Percentiles rank a stretch among this genome's conserved stretches.
These are phyloP conservation scores for Notoglanidium macrostoma DNA, from an alignment of 2,797 vertebrate species.

Conservation along the genomic window DNA sequence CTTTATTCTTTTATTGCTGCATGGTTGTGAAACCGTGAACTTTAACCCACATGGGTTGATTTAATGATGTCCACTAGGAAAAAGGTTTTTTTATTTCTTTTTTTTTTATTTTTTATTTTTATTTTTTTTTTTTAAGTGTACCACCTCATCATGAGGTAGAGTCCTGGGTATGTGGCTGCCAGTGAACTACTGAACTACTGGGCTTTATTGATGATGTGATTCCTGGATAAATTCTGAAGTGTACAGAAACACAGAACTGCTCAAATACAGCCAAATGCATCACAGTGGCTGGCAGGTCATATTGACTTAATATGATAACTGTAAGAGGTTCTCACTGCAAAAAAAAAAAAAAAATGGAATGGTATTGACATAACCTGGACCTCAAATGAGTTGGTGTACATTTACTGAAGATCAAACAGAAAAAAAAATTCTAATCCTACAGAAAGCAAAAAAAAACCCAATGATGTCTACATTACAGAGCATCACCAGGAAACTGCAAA, in stretches of 20 bases:
- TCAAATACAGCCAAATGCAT: slow-evolving; percentile 11
- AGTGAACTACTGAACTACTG: not conserved
- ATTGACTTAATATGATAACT: slow-evolving; percentile 23
- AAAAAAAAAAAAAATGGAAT: not conserved
- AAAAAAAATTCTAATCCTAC: not conserved
- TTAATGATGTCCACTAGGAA: not conserved
- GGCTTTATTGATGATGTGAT: not conserved
- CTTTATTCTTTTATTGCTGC: not conserved
- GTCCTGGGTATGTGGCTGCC: not conserved
- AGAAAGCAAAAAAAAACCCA: not conserved
- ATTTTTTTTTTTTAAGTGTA: not conserved
- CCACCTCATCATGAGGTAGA: not conserved
- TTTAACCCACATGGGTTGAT: not conserved
- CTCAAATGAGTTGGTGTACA: not conserved
- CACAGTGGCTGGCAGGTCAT: slow-evolving; percentile 12
- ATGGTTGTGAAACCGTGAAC: not conserved
- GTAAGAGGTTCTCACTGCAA: not conserved
- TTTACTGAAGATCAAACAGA: not conserved
- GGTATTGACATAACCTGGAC: slow-evolving; percentile 16
- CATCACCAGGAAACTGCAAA: not conserved
- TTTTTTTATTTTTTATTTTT: no score
- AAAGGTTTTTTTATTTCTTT: no score
- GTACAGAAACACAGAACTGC: slow-evolving; percentile 4
- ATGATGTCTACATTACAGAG: not conserved
- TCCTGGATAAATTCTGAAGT: slow-evolving; percentile 9